Percentiles rank a stretch among this genome's conserved stretches.
Evolutionary conservation across 1,140 invertebrate genomes (phyloP).

Genomic region (Bombyx mandarina): DNA sequence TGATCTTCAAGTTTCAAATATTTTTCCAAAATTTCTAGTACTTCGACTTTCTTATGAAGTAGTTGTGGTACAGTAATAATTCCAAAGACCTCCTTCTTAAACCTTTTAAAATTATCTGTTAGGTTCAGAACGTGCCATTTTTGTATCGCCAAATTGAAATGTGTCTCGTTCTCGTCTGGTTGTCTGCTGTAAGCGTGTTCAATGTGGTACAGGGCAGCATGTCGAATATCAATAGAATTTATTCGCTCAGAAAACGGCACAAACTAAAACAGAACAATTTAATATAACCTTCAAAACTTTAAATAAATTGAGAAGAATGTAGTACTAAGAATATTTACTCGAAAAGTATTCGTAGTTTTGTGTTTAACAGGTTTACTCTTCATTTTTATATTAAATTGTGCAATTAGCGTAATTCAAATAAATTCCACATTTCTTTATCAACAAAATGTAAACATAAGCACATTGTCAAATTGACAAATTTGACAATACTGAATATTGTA

Average conservation of each 20-base stretch:
- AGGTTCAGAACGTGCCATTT: conserved; percentile 92
- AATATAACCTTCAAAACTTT: conserved; percentile 4
- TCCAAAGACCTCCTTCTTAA: conserved; percentile 80
- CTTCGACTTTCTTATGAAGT: conserved; percentile 82
- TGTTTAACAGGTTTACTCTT: conserved; percentile 84
- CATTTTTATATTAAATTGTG: conserved; percentile 61
- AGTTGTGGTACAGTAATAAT: conserved; percentile 86
- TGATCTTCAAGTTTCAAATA: conserved; percentile 79
- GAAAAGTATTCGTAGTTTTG: conserved; percentile 85
- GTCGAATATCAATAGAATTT: conserved; percentile 85
- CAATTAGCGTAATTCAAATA: too few species aligned
- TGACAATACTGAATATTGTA: too few species aligned
- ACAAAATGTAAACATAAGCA: too few species aligned
- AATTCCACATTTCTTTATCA: too few species aligned
- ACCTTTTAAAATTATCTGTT: conserved; percentile 83
- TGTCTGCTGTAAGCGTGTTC: conserved; percentile 78
- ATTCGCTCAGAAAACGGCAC: conserved; percentile 88
- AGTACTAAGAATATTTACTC: conserved; percentile 69
- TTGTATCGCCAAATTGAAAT: conserved; percentile 84
- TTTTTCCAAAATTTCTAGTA: conserved; percentile 79
- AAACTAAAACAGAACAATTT: conserved; percentile 76
- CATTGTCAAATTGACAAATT: too few species aligned
- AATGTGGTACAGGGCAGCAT: conserved; percentile 75
- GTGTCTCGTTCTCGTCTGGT: conserved; percentile 79
- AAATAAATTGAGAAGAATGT: too few species aligned